A percentile compares a stretch with the other conserved stretches of the same genome.
Conservation (phyloP, 2,888 invertebrate genomes). For the Chelonus formosanus region DNA sequence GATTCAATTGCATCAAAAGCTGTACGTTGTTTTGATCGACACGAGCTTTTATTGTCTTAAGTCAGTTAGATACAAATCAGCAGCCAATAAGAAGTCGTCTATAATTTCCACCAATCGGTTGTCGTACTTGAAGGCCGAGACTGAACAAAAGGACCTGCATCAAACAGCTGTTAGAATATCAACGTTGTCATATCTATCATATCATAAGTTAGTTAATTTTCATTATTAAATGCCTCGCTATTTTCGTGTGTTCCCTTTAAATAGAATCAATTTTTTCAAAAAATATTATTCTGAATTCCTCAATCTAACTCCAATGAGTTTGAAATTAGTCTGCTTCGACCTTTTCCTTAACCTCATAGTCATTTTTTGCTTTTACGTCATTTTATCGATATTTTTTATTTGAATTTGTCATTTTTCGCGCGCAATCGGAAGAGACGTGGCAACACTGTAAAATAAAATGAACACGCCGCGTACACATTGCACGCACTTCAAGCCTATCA, state of each 20-base stretch:
- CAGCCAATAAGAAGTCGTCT: conserved; percentile 48
- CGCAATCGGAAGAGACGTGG: not conserved
- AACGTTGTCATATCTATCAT: conserved; percentile 42
- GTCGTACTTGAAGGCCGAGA: conserved; percentile 39
- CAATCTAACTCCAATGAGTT: not conserved
- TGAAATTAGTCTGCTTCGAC: too few species aligned
- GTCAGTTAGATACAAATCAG: conserved; percentile 34
- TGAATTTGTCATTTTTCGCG: not conserved
- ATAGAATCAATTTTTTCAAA: too few species aligned
- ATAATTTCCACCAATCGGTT: conserved; percentile 49
- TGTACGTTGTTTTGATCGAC: conserved; percentile 1
- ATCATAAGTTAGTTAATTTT: not conserved
- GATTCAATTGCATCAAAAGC: not conserved
- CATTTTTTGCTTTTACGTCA: conserved; percentile 2
- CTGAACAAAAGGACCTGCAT: conserved; percentile 44
- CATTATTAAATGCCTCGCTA: too few species aligned
- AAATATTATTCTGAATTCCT: not conserved
- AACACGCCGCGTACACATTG: conserved; percentile 27
- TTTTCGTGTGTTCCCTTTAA: too few species aligned
- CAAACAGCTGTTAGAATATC: conserved; percentile 51
- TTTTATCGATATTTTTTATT: not conserved
- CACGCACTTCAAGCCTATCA: conserved; percentile 10
- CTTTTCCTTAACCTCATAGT: too few species aligned
- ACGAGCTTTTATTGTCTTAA: conserved; percentile 8
- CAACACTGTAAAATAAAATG: not conserved